Conservation (phyloP, 1,140 invertebrate species). For the Drosophila sp. region DNA sequence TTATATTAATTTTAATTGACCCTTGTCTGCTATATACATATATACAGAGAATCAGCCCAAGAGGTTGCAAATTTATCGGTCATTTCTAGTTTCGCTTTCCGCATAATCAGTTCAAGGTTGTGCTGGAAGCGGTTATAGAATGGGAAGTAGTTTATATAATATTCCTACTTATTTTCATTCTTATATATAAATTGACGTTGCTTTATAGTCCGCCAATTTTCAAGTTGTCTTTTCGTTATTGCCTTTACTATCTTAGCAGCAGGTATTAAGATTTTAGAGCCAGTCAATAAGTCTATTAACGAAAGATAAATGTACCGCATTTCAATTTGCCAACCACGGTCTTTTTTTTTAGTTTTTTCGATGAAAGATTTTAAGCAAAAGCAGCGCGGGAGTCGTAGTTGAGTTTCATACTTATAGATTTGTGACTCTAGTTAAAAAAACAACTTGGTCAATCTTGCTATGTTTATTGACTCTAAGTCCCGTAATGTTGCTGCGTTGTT, state of each 20-base stretch:
- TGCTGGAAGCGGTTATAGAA: background rate
- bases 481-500: slow-evolving; percentile 7
- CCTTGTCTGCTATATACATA: background rate
- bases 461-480: background rate
- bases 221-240: background rate
- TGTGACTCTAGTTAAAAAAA: background rate
- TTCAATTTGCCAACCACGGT: background rate
- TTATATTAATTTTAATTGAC: slow-evolving; percentile 4
- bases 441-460: background rate
- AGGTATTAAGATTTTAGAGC: background rate
- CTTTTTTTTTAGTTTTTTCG: background rate
- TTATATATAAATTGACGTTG: background rate
- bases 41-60: background rate
- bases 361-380: background rate
- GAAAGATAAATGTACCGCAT: background rate
- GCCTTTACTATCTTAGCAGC: background rate
- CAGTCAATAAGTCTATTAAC: background rate
- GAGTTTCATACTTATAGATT: background rate
- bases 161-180: background rate
- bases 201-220: background rate
- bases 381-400: background rate
- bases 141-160: background rate
- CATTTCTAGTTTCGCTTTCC: slow-evolving; percentile 1
- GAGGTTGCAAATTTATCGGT: slow-evolving; percentile 9
- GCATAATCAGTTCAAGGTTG: background rate